Evolutionary conservation across 2,113 vertebrate species (phyloP).

Genomic region (Apeltes quadracus): DNA sequence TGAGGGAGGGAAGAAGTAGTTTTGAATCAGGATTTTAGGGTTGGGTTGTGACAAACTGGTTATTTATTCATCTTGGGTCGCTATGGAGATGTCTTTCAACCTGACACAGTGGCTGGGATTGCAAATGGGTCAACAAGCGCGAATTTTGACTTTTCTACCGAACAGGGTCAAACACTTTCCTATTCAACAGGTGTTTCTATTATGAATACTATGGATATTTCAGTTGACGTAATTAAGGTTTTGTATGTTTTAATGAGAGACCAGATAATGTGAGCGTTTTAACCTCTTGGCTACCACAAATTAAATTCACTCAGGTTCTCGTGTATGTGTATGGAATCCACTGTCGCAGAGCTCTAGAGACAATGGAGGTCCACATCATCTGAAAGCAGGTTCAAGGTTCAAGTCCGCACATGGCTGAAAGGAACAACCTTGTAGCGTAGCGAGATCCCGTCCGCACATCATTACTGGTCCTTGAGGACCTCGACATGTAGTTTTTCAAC

Average conservation of each 20-base stretch:
- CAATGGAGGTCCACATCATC: not conserved
- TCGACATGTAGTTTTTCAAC: not conserved
- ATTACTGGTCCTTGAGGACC: not conserved
- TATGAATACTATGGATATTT: not conserved
- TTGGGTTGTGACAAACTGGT: constrained; percentile 32
- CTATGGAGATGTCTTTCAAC: constrained; percentile 27
- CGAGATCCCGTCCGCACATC: too few species aligned
- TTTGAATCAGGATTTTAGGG: constrained; percentile 28
- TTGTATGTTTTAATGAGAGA: not conserved
- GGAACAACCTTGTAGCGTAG: not conserved
- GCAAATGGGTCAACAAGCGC: constrained; percentile 24
- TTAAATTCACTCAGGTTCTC: too few species aligned
- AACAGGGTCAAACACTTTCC: constrained; percentile 2
- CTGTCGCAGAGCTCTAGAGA: not conserved
- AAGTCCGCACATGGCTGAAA: not conserved
- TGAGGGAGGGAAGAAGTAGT: constrained; percentile 31
- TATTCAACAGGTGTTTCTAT: constrained; percentile 12
- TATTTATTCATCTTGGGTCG: constrained; percentile 27
- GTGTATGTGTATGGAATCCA: not conserved
- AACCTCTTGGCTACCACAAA: not conserved
- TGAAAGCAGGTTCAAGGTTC: not conserved
- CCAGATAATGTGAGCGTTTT: not conserved
- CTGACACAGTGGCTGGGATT: constrained; percentile 6
- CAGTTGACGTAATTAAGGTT: not conserved
- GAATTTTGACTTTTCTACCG: not conserved